Percentiles rank a stretch among this genome's conserved stretches.
Evolutionary conservation across 2,113 vertebrate genomes (phyloP).

Genomic region (Psilopogon haemacephalus): DNA sequence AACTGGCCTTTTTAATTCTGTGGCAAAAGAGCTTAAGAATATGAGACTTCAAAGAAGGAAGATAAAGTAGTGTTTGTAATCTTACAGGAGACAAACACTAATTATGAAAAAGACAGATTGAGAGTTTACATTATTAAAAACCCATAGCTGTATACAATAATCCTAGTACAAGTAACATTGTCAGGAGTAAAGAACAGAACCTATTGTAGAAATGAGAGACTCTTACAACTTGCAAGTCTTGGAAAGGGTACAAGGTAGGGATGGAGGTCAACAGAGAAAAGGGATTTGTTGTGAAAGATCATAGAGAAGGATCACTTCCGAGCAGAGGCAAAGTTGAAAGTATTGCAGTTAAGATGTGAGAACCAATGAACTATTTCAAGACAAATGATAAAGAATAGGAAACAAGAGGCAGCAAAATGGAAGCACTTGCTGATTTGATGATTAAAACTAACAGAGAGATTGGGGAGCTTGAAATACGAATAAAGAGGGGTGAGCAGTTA

Average conservation of each 20-base stretch:
- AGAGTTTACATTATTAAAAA: not conserved
- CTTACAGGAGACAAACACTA: not conserved
- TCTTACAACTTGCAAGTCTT: not conserved
- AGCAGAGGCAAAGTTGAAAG: not conserved
- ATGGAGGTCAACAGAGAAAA: not conserved
- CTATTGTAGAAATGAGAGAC: not conserved
- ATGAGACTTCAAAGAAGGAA: not conserved
- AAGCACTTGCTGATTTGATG: not conserved
- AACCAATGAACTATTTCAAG: not conserved
- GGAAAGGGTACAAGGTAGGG: not conserved
- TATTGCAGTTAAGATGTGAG: not conserved
- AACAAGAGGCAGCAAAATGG: not conserved
- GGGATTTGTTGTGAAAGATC: not conserved
- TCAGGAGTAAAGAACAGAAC: not conserved
- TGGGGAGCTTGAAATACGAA: not conserved
- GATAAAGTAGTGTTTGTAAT: not conserved
- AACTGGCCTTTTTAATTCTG: not conserved
- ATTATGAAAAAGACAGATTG: not conserved
- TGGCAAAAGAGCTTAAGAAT: not conserved
- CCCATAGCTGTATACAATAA: not conserved
- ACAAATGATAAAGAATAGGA: not conserved
- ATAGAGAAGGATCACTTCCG: not conserved
- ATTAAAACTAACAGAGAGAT: not conserved
- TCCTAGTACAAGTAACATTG: not conserved
- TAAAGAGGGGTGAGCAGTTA: not conserved